Conservation (phyloP, 2,797 vertebrate species). For the Lagorchestes hirsutus region DNA sequence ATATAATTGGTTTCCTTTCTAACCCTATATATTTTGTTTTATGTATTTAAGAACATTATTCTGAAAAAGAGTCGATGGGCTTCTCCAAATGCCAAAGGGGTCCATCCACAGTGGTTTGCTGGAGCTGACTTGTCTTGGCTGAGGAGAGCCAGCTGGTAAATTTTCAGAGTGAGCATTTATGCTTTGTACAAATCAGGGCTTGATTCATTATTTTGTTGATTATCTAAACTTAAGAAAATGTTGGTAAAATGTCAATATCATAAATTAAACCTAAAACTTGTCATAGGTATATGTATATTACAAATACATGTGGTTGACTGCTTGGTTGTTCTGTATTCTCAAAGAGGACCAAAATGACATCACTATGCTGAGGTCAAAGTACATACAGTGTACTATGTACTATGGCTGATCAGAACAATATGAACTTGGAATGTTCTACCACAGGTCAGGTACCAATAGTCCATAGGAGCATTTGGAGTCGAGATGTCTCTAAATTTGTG, state of each 20-base stretch:
- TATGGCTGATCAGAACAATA: background rate
- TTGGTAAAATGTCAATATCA: background rate
- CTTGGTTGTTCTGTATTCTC: background rate
- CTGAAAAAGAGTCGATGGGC: background rate
- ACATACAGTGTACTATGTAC: background rate
- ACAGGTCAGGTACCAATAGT: background rate
- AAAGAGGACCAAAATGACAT: background rate
- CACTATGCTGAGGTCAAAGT: background rate
- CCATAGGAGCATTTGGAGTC: background rate
- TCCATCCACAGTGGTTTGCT: background rate
- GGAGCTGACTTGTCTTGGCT: background rate
- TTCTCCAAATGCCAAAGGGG: background rate
- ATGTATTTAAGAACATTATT: background rate
- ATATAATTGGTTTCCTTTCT: background rate
- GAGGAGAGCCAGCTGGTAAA: background rate
- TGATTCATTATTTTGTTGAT: background rate
- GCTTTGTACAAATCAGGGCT: background rate
- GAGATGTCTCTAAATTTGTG: background rate
- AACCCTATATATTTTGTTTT: background rate
- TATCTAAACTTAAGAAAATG: background rate
- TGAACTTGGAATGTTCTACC: background rate
- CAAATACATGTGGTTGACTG: background rate
- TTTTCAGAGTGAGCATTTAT: background rate
- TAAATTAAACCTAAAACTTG: background rate
- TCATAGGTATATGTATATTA: background rate